These are phyloP conservation scores for crab-eating macaque (Macaca fascicularis) DNA, from an alignment of 2,113 vertebrate genomes.

Conservation along the genomic window DNA sequence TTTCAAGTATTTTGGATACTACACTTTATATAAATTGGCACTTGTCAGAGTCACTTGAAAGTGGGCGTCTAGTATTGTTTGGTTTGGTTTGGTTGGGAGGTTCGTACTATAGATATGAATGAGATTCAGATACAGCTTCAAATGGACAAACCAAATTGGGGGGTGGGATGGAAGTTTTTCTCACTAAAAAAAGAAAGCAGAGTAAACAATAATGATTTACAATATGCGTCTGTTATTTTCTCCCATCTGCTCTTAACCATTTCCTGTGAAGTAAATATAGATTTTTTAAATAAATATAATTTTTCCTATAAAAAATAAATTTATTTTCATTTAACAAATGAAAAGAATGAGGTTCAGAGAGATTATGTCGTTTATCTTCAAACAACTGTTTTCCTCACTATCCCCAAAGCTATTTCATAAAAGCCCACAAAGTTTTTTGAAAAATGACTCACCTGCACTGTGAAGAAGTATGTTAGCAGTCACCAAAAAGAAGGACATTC, in stretches of 20 bases:
- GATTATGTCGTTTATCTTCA: not conserved
- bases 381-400: not conserved
- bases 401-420: constrained; percentile 28
- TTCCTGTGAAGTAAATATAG: not conserved
- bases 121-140: not conserved
- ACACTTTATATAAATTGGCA: not conserved
- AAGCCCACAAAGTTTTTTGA: not conserved
- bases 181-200: not conserved
- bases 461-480: constrained; percentile 45
- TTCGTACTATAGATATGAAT: not conserved
- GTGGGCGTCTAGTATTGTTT: not conserved
- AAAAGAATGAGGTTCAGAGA: not conserved
- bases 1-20: constrained; percentile 27
- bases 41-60: constrained; percentile 8
- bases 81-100: not conserved
- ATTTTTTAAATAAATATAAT: too few species aligned
- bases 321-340: constrained; percentile 9
- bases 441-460: constrained; percentile 47
- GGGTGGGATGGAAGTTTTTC: not conserved
- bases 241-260: not conserved
- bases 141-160: not conserved
- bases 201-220: not conserved
- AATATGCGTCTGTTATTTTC: not conserved
- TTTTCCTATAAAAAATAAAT: too few species aligned
- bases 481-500: constrained; percentile 59